phyloP scores from a whole-genome alignment of 2,113 vertebrate species.

The Poeciliopsis prolifica region DNA sequence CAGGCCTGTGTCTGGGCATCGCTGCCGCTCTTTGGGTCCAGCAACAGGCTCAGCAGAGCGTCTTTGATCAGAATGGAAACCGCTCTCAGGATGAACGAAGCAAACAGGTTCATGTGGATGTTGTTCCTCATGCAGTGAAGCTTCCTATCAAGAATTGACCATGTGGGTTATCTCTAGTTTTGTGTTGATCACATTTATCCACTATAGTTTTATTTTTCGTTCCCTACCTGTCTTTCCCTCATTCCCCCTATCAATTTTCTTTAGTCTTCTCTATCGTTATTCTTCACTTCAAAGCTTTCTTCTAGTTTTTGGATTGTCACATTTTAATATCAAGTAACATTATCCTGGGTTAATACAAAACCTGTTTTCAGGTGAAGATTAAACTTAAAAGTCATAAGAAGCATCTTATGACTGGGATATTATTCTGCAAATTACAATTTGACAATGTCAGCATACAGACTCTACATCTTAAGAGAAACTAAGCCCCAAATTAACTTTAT shows the following conservation, averaged over 20 bases:
- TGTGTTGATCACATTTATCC: background rate
- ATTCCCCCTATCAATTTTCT: background rate
- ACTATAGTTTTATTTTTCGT: too few species aligned
- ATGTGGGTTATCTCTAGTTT: background rate
- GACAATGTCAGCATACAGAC: too few species aligned
- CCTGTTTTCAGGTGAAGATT: background rate
- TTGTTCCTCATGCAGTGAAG: conserved; percentile 96
- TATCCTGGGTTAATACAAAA: background rate
- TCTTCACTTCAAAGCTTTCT: background rate
- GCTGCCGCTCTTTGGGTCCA: conserved; percentile 72
- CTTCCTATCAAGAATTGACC: conserved; percentile 79
- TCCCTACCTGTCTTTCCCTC: background rate
- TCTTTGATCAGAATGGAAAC: conserved; percentile 93
- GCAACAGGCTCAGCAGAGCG: conserved; percentile 84
- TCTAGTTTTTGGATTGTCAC: background rate
- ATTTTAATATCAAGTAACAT: background rate
- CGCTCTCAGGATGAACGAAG: conserved; percentile 93
- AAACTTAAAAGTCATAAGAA: too few species aligned
- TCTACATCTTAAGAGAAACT: too few species aligned
- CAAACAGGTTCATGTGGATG: conserved; percentile 96
- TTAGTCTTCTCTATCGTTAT: too few species aligned
- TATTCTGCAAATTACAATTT: too few species aligned
- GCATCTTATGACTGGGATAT: too few species aligned
- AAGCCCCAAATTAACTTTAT: too few species aligned
- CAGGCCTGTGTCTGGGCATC: conserved; percentile 82